Evolutionary conservation across 1,140 invertebrate species (phyloP).

Genomic region (Onthophagus taurus): DNA sequence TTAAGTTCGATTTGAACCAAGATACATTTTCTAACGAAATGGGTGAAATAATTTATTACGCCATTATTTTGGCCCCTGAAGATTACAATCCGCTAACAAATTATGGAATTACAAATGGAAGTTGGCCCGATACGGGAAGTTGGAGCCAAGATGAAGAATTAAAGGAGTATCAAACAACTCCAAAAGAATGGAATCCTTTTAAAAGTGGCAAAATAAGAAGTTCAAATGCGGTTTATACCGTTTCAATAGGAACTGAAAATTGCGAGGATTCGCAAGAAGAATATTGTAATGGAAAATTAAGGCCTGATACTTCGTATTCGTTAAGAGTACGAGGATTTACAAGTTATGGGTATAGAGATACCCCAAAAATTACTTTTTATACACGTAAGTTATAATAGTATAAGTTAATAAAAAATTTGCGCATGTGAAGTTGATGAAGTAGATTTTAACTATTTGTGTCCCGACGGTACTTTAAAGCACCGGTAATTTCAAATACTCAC

Average conservation of each 20-base stretch:
- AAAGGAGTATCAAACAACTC: slow-evolving; percentile 1
- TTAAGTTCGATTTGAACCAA: background rate
- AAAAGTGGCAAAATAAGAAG: background rate
- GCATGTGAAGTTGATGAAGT: too few species aligned
- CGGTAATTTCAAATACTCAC: too few species aligned
- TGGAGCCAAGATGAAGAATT: background rate
- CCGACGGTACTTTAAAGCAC: too few species aligned
- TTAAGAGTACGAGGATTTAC: slow-evolving; percentile 6
- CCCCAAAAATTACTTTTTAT: background rate
- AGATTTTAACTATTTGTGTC: too few species aligned
- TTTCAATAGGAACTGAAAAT: slow-evolving; percentile 3
- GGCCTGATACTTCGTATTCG: background rate
- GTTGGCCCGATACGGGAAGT: background rate
- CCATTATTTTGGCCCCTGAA: slow-evolving; percentile 1
- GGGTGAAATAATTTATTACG: slow-evolving; percentile 7
- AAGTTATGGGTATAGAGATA: slow-evolving; percentile 3
- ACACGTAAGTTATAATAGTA: slow-evolving; percentile 9
- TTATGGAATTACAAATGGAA: background rate
- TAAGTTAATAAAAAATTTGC: too few species aligned
- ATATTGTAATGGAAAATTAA: slow-evolving; percentile 5
- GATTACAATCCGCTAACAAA: background rate
- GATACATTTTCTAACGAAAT: too few species aligned
- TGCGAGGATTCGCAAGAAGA: background rate
- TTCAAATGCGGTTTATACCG: background rate
- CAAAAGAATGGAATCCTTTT: slow-evolving; percentile 2